phyloP scores from a whole-genome alignment of 2,113 vertebrate species.

The Murina feae region DNA sequence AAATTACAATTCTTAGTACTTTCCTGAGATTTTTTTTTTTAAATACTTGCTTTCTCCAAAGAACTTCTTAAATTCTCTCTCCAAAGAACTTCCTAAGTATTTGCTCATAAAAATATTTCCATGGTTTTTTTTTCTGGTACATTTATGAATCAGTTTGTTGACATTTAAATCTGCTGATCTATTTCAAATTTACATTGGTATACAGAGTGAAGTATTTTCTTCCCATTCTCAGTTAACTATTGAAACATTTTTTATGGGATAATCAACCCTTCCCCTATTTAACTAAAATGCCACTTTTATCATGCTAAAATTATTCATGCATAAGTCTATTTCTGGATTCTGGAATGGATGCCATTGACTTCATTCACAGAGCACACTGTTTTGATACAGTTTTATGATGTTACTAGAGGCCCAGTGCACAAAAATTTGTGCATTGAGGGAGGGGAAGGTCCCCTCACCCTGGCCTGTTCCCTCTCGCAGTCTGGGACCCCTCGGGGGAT shows the following conservation, averaged over 20 bases:
- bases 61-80: background rate
- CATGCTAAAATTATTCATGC: background rate
- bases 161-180: background rate
- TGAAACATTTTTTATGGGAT: background rate
- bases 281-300: background rate
- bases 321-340: background rate
- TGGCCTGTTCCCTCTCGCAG: too few species aligned
- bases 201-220: background rate
- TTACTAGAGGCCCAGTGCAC: too few species aligned
- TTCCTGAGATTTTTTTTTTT: background rate
- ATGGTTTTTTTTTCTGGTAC: background rate
- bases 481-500: too few species aligned
- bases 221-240: background rate
- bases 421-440: too few species aligned
- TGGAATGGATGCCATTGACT: background rate
- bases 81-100: background rate
- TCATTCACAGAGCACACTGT: background rate
- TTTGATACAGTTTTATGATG: background rate
- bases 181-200: background rate
- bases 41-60: background rate
- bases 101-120: background rate
- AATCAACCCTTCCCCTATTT: background rate
- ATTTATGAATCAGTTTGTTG: background rate
- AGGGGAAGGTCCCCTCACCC: too few species aligned
- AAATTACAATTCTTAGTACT: background rate